Evolutionary conservation across 2,888 invertebrate genomes (phyloP), one percentile per base, ranked within the genome.

Genomic region (Thecophora atra): DNA sequence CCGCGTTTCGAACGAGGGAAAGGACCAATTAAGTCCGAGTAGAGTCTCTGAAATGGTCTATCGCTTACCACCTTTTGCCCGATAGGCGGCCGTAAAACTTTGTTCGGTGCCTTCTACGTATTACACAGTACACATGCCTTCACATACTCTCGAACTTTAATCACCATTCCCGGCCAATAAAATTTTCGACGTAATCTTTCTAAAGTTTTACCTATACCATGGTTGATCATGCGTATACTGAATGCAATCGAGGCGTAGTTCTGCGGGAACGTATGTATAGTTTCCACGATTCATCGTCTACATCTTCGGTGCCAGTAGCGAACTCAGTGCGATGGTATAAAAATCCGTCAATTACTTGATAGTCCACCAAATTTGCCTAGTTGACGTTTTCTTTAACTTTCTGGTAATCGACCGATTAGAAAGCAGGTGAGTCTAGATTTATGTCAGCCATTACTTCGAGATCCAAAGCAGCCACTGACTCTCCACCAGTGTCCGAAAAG

Each of bases 241-340:
- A 63, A 63, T 63, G 24, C 44, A 44, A n/a, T 42, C 42, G n/a
- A 24, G 47, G 19, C 63, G 47, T 17, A 63, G 42, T 37, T 63
- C 63, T 5, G 19, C 42, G 5, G 63, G 63, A 19, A 63, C 47
- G 44, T 47, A 63, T 21, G 44, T 47, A 63, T 21, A 63, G 17
- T 19, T 88, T 89, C 62, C 84, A 97, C 1, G 58, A 26, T 56
- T 1, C 56, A 56, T 56, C 56, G 15, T 56, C 56, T 21, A 56
- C 15, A 15, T 56, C 56, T 19, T 56, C 56, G 15, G 2, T 24
- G 13, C 58, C 58, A 8, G 58, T 58, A 26, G 58, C 58, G 13
- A 58, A 58, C 5, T 28, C 26, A 4, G 58, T 58, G 17, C 24
- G 58, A 13, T 58, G 58, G 58, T 24, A 58, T 24, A 58, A 28